Conservation (phyloP, 2,888 invertebrate species). For the Mystacides longicornis region DNA sequence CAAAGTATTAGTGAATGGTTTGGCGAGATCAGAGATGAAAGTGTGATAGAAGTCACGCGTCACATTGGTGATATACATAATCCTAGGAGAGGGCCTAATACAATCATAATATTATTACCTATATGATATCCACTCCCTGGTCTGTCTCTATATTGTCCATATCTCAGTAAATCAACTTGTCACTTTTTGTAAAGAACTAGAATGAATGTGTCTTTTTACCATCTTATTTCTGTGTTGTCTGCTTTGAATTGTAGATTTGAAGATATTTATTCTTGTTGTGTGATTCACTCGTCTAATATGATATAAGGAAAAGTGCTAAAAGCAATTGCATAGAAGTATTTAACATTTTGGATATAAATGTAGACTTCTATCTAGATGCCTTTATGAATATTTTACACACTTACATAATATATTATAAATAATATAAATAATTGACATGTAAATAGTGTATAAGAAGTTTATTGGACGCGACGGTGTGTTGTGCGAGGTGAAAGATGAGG, state of each 20-base stretch:
- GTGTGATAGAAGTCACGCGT: no score
- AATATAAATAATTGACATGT: no score
- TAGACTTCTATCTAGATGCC: conserved; percentile 27
- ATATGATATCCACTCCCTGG: no score
- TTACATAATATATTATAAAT: no score
- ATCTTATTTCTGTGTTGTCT: conserved; percentile 26
- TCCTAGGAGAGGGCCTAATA: no score
- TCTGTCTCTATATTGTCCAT: no score
- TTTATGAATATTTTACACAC: conserved; percentile 21
- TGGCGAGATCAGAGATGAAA: no score
- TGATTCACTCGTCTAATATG: conserved; percentile 22
- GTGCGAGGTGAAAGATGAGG: conserved; percentile 7
- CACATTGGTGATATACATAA: no score
- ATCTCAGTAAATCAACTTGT: no score
- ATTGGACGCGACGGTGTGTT: conserved; percentile 3
- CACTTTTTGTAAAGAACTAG: no score
- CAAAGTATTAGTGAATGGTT: no score
- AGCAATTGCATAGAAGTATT: conserved; percentile 27
- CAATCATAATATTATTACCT: no score
- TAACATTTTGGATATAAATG: conserved; percentile 27
- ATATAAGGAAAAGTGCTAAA: conserved; percentile 24
- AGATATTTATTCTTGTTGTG: conserved; percentile 24
- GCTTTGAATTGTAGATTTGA: conserved; percentile 24
- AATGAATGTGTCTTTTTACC: conserved; percentile 17
- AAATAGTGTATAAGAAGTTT: conserved; percentile 15